phyloP scores from a whole-genome alignment of 1,140 invertebrate species.

The Drosophila obscura region DNA sequence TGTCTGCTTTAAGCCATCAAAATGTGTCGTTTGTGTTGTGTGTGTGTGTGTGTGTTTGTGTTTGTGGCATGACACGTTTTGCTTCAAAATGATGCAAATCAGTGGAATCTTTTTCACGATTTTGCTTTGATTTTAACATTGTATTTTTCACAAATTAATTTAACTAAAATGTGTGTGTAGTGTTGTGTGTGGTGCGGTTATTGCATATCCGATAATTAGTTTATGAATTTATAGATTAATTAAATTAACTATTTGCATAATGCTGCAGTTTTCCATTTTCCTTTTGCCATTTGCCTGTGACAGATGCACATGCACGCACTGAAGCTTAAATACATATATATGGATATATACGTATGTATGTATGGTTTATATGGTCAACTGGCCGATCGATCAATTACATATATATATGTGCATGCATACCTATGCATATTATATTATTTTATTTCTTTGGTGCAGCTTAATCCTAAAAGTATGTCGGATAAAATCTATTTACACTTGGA shows the following conservation, averaged over 20 bases:
- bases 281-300: not conserved
- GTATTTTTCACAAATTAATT: constrained; percentile 6
- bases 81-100: constrained; percentile 53
- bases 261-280: constrained; percentile 29
- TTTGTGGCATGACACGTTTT: constrained; percentile 1
- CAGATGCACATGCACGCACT: constrained; percentile 20
- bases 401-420: not conserved
- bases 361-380: not conserved
- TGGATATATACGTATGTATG: not conserved
- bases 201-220: constrained; percentile 58
- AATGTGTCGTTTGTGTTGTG: constrained; percentile 15
- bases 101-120: constrained; percentile 23
- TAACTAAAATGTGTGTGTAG: constrained; percentile 31
- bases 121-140: constrained; percentile 1
- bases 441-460: constrained; percentile 71
- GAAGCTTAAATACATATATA: not conserved
- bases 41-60: not conserved
- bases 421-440: constrained; percentile 10
- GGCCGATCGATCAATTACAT: no score
- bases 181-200: constrained; percentile 34
- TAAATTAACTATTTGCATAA: constrained; percentile 64
- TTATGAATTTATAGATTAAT: constrained; percentile 67
- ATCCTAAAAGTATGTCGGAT: constrained; percentile 68
- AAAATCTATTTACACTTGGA: constrained; percentile 78
- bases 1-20: constrained; percentile 41